phyloP scores from a whole-genome alignment of 2,113 vertebrate genomes.

The Ciconia boyciana region DNA sequence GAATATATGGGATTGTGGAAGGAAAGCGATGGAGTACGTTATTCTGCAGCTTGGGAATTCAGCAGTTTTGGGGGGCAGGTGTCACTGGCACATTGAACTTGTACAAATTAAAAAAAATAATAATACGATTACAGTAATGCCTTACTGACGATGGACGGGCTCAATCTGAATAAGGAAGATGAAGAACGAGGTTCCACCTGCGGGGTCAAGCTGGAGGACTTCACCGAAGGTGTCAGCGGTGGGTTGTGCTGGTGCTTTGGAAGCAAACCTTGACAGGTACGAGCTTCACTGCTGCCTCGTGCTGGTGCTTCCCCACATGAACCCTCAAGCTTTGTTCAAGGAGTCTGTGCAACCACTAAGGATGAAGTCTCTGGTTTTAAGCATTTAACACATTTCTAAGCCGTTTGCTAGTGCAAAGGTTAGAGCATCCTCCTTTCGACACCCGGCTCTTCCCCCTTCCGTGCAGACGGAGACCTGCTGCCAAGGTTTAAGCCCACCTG shows the following conservation, averaged over 20 bases:
- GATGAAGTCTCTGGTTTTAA: not conserved
- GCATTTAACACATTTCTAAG: not conserved
- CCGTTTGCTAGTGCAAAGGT: not conserved
- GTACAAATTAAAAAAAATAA: not conserved
- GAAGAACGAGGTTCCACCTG: not conserved
- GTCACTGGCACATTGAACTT: not conserved
- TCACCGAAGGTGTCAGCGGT: not conserved
- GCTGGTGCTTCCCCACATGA: not conserved
- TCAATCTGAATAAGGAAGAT: not conserved
- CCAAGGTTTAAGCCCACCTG: too few relatives aligned
- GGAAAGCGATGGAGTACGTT: not conserved
- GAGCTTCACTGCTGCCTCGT: not conserved
- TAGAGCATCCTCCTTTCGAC: not conserved
- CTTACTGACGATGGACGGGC: not conserved
- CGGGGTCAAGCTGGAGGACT: not conserved
- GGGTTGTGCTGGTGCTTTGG: not conserved
- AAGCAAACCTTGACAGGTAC: not conserved
- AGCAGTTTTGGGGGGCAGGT: not conserved
- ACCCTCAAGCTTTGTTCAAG: not conserved
- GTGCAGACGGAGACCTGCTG: rapidly evolving
- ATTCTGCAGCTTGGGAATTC: not conserved
- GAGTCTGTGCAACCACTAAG: not conserved
- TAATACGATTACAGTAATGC: not conserved
- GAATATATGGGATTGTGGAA: not conserved
- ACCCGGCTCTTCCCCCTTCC: not conserved